Evolutionary conservation across 2,797 vertebrate genomes (phyloP).

Genomic region (Tinamus major): DNA sequence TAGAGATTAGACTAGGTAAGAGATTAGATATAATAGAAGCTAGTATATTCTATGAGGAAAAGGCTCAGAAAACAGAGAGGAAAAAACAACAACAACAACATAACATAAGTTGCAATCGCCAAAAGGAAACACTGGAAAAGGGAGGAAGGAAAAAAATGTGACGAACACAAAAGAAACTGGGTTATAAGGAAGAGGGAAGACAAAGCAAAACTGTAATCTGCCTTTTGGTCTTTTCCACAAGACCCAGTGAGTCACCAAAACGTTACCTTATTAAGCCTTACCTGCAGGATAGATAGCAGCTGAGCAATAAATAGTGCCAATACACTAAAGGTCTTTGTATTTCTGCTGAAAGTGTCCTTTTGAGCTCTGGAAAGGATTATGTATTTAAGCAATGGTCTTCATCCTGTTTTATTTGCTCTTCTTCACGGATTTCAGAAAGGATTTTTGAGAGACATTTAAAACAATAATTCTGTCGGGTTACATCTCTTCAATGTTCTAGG

Average conservation of each 20-base stretch:
- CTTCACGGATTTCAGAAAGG: background rate
- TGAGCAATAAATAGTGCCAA: background rate
- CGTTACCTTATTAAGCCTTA: background rate
- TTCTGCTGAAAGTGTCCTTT: background rate
- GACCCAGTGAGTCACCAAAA: background rate
- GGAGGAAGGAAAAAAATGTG: background rate
- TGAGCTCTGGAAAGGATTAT: background rate
- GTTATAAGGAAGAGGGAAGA: background rate
- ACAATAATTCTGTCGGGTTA: background rate
- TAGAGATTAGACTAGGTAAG: background rate
- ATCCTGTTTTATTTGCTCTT: background rate
- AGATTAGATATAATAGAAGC: background rate
- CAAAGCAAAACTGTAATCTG: background rate
- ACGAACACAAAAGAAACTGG: background rate
- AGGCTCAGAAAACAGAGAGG: background rate
- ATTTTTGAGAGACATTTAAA: background rate
- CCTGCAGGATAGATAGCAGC: background rate
- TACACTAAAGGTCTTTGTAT: background rate
- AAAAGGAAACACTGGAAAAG: background rate
- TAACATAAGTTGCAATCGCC: background rate
- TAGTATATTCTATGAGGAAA: background rate
- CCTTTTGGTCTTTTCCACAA: background rate
- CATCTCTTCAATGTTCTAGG: background rate
- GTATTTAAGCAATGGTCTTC: background rate
- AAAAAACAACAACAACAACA: too few species aligned